Evolutionary conservation across 2,113 vertebrate species (phyloP), one percentile per base, ranked within the genome.

Genomic region (Sakesphorus luctuosus): DNA sequence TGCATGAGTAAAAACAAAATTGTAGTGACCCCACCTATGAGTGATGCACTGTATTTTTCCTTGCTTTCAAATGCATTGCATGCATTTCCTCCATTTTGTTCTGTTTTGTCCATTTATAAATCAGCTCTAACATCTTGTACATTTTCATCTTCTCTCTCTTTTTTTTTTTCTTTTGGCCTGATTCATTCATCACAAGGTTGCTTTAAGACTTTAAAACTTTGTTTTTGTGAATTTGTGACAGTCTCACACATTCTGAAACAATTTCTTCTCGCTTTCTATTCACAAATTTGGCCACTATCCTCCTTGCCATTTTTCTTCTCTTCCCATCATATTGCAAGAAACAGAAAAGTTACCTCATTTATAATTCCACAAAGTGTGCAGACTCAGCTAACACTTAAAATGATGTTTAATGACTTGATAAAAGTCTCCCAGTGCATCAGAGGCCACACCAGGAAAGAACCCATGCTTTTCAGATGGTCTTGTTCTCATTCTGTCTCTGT

Each of bases 11-110:
- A 43, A 9, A 94, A 58, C 7, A 75, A 74, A 79, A 59, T 6
- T 38, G 4, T n/a, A 56, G 25, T 9, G 2, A 55, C 1, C 10
- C 3, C 17, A n/a, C 4, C 5, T 55, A 35, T 3, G 12, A 71
- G 4, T 24, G 18, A 59, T n/a, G 2, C 1, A 49, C 3, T 3
- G 17, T 28, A 49, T n/a, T 59, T 17, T 62, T 65, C 8, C 52
- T 33, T 62, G 7, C 1, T 63, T 82, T 82, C 13, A 63, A 87
- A 82, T 18, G 1, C 1, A 19, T 75, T 74, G 79, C 7, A 36
- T 35, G 5, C 5, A 50, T 44, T 67, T 44, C 14, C 17, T 59
- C 18, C 8, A 5, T 61, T 74, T 89, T 77, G 17, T 82, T 10
- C 26, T 61, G 10, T 46, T 23, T 7, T 63, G 26, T 10, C 26